Conservation (phyloP, 2,113 vertebrate species). For the Semnopithecus entellus region DNA sequence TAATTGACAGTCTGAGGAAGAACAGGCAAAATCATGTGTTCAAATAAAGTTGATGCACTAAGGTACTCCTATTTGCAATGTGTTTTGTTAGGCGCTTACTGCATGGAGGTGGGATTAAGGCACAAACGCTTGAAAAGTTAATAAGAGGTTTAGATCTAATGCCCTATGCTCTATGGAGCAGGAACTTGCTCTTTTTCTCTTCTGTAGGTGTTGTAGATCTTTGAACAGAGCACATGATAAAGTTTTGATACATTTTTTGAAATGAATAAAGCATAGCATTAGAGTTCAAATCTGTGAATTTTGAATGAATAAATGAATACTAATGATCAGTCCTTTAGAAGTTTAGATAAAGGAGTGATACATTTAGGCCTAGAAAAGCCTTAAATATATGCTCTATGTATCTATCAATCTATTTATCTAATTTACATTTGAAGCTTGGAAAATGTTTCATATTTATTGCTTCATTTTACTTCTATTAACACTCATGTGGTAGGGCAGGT, state of each 20-base stretch:
- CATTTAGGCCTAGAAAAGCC: neutral
- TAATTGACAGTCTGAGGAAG: neutral
- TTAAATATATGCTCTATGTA: neutral
- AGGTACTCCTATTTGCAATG: neutral
- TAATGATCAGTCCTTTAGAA: neutral
- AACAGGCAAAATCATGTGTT: neutral
- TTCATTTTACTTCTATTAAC: neutral
- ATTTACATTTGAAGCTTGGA: neutral
- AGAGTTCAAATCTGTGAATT: neutral
- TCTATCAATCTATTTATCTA: neutral
- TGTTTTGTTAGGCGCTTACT: neutral
- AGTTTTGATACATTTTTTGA: slow-evolving; percentile 3
- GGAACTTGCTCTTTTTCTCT: neutral
- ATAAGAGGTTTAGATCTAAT: neutral
- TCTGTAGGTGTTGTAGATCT: neutral
- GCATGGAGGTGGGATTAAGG: neutral
- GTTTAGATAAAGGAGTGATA: neutral
- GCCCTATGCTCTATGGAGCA: neutral
- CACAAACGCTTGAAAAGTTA: neutral
- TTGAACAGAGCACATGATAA: neutral
- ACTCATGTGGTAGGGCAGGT: neutral
- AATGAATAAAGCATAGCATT: neutral
- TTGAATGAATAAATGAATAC: neutral
- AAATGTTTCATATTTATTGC: neutral
- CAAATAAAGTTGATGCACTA: neutral